These are phyloP conservation scores for Temnothorax rugatulus DNA, from an alignment of 2,888 invertebrate genomes.

Conservation along the genomic window DNA sequence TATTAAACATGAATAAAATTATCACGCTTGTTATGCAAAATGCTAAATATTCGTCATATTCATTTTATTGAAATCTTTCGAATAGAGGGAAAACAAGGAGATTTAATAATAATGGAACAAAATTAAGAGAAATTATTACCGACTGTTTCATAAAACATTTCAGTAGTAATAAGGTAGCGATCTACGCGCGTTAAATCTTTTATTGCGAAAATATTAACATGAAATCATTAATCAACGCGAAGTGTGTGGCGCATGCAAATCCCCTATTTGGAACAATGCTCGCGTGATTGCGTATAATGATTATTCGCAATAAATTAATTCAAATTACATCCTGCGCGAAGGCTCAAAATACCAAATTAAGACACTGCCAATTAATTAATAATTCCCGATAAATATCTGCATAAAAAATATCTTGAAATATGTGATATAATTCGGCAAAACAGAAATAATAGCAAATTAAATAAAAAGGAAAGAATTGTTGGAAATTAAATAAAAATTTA, in stretches of 20 bases:
- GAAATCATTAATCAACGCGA: slow-evolving; percentile 8
- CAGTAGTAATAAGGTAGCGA: not conserved
- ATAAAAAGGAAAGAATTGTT: not conserved
- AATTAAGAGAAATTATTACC: not conserved
- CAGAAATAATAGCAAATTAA: not conserved
- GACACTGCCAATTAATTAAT: not conserved
- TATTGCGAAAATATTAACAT: slow-evolving; percentile 6
- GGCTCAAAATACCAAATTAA: slow-evolving; percentile 6
- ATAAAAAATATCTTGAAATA: not conserved
- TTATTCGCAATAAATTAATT: slow-evolving; percentile 33
- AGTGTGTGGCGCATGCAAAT: slow-evolving; percentile 4
- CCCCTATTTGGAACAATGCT: slow-evolving; percentile 1
- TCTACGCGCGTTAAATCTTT: not conserved
- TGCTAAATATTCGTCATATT: not conserved
- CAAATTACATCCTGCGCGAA: not conserved
- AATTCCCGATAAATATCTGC: not conserved
- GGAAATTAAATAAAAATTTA: not conserved
- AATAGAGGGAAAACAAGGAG: not conserved
- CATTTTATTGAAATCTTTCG: slow-evolving; percentile 1
- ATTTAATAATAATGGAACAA: slow-evolving; percentile 11
- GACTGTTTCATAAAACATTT: not conserved
- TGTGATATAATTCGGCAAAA: not conserved
- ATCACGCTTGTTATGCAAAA: not conserved
- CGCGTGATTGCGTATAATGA: slow-evolving; percentile 5
- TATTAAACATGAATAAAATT: slow-evolving; percentile 20